These are phyloP conservation scores for Acrocephalus kingi DNA, from an alignment of 2,113 vertebrate genomes.

Conservation along the genomic window DNA sequence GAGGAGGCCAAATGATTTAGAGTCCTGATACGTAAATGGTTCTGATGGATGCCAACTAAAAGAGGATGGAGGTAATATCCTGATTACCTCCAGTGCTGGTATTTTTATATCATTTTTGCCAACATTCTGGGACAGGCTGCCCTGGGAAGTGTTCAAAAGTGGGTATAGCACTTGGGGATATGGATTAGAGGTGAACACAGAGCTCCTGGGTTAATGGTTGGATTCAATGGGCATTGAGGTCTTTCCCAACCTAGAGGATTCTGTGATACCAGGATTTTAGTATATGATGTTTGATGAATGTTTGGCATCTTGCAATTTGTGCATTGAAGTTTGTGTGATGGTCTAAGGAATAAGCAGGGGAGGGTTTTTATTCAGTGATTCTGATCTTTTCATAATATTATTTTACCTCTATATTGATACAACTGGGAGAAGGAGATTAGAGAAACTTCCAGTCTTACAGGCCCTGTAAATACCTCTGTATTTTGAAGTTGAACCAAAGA, in stretches of 20 bases:
- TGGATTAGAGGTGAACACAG: not conserved
- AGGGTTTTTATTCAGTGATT: not conserved
- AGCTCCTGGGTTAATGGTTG: not conserved
- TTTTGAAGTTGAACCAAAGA: not conserved
- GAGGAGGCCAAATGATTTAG: not conserved
- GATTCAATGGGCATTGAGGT: not conserved
- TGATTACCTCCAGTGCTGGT: not conserved
- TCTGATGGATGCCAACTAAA: not conserved
- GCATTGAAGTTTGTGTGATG: not conserved
- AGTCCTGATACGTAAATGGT: not conserved
- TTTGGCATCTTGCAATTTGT: not conserved
- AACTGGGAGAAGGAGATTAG: not conserved
- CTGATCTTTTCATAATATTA: not conserved
- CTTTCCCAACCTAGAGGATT: not conserved
- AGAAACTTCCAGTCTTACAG: not conserved
- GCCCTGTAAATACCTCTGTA: not conserved
- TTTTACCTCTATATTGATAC: not conserved
- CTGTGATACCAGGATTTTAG: not conserved
- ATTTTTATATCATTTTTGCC: not conserved
- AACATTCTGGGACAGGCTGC: not conserved
- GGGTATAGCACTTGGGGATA: not conserved
- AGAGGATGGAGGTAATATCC: not conserved
- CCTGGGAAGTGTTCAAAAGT: not conserved
- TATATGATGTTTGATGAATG: not conserved
- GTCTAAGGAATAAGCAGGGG: not conserved